Evolutionary conservation across 2,888 invertebrate species (phyloP).

Genomic region (Lasius platythorax): DNA sequence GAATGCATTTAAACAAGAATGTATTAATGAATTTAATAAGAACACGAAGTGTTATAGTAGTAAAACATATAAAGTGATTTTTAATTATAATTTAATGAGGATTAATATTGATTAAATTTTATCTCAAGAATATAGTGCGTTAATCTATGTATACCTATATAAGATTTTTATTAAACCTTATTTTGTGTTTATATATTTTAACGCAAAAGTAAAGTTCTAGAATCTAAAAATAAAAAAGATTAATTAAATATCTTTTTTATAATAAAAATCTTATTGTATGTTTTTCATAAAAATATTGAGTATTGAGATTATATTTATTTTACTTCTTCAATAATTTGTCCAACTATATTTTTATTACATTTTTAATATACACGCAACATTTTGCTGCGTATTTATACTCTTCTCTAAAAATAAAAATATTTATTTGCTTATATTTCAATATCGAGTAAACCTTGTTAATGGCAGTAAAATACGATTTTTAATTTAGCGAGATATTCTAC

Average conservation of each 20-base stretch:
- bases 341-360: neutral
- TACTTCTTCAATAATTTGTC: neutral
- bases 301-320: neutral
- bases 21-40: neutral
- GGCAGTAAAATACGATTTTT: conserved; percentile 54
- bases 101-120: neutral
- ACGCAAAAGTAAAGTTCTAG: neutral
- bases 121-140: neutral
- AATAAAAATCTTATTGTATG: neutral
- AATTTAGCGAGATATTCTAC: conserved; percentile 29
- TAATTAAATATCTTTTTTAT: neutral
- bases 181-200: neutral
- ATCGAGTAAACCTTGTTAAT: conserved; percentile 35
- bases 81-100: neutral
- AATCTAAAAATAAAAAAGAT: neutral
- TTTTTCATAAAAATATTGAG: neutral
- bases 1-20: neutral
- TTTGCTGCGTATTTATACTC: neutral
- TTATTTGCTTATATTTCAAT: conserved; percentile 24
- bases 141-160: neutral
- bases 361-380: neutral
- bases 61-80: neutral
- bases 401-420: conserved; percentile 10
- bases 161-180: neutral
- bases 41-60: neutral